Evolutionary conservation across 1,140 invertebrate species (phyloP).

Genomic region (Panagrolaimus sp.): DNA sequence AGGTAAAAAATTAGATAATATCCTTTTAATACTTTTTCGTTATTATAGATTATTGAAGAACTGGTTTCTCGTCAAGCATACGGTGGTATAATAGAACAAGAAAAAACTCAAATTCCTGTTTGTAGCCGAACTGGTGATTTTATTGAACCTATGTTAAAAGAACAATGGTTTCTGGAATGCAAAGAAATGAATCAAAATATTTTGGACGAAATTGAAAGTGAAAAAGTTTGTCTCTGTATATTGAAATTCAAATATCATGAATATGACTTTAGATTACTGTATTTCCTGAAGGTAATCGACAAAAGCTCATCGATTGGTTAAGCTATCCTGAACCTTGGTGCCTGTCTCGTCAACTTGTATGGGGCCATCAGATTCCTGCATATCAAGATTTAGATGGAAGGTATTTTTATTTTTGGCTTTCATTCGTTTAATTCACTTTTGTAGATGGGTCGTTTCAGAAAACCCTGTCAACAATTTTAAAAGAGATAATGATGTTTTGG

Average conservation of each 20-base stretch:
- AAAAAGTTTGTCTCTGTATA: background rate
- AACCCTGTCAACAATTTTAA: conserved; percentile 26
- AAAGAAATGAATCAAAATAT: conserved; percentile 76
- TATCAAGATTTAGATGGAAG: conserved; percentile 60
- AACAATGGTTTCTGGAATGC: conserved; percentile 77
- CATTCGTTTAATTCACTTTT: background rate
- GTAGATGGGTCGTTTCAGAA: conserved; percentile 39
- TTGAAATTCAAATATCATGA: too few species aligned
- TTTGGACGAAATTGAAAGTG: conserved; percentile 65
- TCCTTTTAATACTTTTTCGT: too few species aligned
- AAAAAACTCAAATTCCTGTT: conserved; percentile 61
- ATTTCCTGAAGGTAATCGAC: conserved; percentile 80
- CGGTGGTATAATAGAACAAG: conserved; percentile 8
- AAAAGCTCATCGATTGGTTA: conserved; percentile 92
- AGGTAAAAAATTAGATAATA: conserved; percentile 66
- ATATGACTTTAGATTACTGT: conserved; percentile 68
- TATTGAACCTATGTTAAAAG: conserved; percentile 88
- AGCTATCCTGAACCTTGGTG: conserved; percentile 70
- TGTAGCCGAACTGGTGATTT: conserved; percentile 94
- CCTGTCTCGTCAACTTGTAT: conserved; percentile 80
- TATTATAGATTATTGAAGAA: background rate
- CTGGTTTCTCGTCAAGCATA: background rate
- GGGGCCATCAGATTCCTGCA: conserved; percentile 96
- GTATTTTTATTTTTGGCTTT: background rate
- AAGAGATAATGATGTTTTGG: conserved; percentile 85